Evolutionary conservation across 2,888 invertebrate species (phyloP), one percentile per base, ranked within the genome.

Genomic region (Hirudinaria manillensis): DNA sequence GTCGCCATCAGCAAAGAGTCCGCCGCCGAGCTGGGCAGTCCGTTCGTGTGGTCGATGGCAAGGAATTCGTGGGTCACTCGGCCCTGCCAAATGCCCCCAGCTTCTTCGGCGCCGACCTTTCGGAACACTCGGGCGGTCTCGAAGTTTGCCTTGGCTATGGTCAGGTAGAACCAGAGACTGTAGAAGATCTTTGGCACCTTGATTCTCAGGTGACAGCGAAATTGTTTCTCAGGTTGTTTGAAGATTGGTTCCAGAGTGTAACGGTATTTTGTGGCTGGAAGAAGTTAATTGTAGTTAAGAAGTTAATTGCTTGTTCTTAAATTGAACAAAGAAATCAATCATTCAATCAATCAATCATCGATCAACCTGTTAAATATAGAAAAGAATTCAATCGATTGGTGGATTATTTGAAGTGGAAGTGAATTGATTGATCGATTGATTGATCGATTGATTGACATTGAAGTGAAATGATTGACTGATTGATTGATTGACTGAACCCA

Each of bases 171-270:
- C 71, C 77, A 79, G 61, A 80, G 73, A 53, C 77, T 51, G 77
- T 80, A 80, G 77, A 80, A 77, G 56, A 79, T 61, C 21, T 77
- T 65, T 6, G 78, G 77, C 27, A 68, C 53, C 2, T 74, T 68
- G 51, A 72, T 68, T 24, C 67, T 74, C 53, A 80, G 56, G 77
- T 80, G 79, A 67, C 80, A 80, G 61, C 76, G 77, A 70, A 75
- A 77, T 7, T 76, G 45, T 72, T 80, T 78, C 53, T 78, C 75
- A 71, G 83, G 80, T 53, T 78, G 80, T 32, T 81, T 78, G 78
- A 82, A 84, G 38, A 81, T 77, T 1, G 84, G 84, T 77, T 82
- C 81, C 32, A 84, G 78, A 3, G 82, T 81, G 80, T 83, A 83
- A 53, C 82, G 80, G 71, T 82, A 81, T 0, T 83, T 79, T 74